phyloP scores from a whole-genome alignment of 2,797 vertebrate species.

The Phoxinus dragarum region DNA sequence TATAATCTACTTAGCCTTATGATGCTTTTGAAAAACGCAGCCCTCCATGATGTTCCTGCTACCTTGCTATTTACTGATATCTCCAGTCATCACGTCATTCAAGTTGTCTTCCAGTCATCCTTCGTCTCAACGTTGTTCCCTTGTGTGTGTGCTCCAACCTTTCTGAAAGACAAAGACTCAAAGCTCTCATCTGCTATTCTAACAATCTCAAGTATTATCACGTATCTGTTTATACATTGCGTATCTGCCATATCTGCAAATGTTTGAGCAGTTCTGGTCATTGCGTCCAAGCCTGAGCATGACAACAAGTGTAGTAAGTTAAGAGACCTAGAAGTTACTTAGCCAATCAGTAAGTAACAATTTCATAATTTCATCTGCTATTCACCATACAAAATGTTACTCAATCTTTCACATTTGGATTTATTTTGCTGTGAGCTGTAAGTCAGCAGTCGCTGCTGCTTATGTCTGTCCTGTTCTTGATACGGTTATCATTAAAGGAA shows the following conservation, averaged over 20 bases:
- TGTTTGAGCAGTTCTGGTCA: not conserved
- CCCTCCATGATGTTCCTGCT: not conserved
- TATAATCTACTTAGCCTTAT: no score
- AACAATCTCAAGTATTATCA: not conserved
- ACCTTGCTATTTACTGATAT: not conserved
- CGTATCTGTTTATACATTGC: not conserved
- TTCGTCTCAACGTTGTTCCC: not conserved
- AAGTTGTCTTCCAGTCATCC: not conserved
- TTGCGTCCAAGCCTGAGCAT: not conserved
- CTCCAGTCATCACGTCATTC: not conserved
- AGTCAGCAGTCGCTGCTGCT: constrained; percentile 26
- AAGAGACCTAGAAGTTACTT: not conserved
- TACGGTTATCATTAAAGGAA: not conserved
- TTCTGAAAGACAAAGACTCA: not conserved
- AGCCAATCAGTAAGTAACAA: not conserved
- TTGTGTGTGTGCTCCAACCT: not conserved
- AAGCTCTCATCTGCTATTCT: not conserved
- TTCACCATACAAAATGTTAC: not conserved
- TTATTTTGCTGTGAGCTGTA: not conserved
- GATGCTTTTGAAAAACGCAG: no score
- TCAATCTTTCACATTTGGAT: not conserved
- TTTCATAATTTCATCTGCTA: not conserved
- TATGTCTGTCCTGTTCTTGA: constrained; percentile 11
- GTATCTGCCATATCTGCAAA: not conserved
- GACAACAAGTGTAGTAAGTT: not conserved